Evolutionary conservation across 2,888 invertebrate genomes (phyloP), one percentile per base, ranked within the genome.

Genomic region (Eristalinus sepulchralis): DNA sequence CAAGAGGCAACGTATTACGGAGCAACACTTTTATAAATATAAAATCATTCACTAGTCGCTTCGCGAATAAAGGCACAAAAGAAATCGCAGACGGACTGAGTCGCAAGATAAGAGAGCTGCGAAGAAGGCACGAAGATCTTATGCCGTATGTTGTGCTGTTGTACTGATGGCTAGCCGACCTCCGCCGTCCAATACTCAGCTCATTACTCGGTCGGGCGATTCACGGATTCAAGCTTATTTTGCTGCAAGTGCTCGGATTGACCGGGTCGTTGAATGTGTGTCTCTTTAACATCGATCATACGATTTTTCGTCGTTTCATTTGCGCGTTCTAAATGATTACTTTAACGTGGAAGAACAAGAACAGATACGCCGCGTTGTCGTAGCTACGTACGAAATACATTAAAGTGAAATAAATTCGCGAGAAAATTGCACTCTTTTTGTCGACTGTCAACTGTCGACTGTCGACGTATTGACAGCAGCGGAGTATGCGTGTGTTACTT

Each of bases 401-500:
- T 55, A 31, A 60, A 57, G 36, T 17, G 47, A 20, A 33, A 62
- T 55, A 31, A 64, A 66, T 39, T 64, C 47, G 79, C 64, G 36
- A 84, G 24, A 67, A 67, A 80, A 84, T 77, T 70, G 68, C 64
- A 77, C 53, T 78, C 71, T 68, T 31, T 64, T 53, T 62, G 47
- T 55, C 59, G 24, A 70, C 59, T 76, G 60, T 70, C 77, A 59
- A 81, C 76, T 57, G 24, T 57, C 11, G 57, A 81, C 76, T 57
- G 24, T 57, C 11, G 57, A 57, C 33, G 64, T 73, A 82, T 77
- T 64, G 72, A 77, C 82, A 60, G 67, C 39, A 47, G 8, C 68
- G 59, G 77, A 82, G 85, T 81, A 82, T 85, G 85, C 70, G 36
- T 72, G 82, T 85, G 82, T 85, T 85, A 82, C 77, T 85, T 85